Percentiles rank a stretch among this genome's conserved stretches.
These are phyloP conservation scores for Oostethus manadensis DNA, from an alignment of 2,113 vertebrate genomes.

Conservation along the genomic window DNA sequence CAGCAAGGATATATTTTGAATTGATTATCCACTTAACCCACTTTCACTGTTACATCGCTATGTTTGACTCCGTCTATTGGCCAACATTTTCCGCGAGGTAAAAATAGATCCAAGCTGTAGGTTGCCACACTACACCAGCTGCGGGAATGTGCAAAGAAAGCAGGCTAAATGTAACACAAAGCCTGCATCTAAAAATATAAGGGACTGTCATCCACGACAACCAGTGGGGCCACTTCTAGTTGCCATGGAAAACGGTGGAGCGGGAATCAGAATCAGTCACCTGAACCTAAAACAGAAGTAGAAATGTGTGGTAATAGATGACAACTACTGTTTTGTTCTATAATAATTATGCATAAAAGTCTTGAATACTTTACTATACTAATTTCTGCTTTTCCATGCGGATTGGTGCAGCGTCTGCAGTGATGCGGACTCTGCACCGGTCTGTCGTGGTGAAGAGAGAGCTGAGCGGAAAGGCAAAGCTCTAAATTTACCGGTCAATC, in stretches of 20 bases:
- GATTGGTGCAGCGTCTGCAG: no score
- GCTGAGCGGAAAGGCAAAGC: no score
- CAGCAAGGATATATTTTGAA: neutral
- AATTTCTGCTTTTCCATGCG: no score
- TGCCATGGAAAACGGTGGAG: conserved; percentile 47
- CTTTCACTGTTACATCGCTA: conserved; percentile 15
- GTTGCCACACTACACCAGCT: conserved; percentile 15
- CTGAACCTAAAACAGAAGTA: no score
- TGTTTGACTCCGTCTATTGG: conserved; percentile 13
- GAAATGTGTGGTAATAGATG: no score
- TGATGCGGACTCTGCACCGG: no score
- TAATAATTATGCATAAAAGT: no score
- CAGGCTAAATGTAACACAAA: conserved; percentile 39
- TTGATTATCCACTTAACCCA: neutral
- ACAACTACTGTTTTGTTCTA: no score
- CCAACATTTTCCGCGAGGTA: conserved; percentile 21
- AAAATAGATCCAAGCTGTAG: conserved; percentile 32
- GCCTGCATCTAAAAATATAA: conserved; percentile 46
- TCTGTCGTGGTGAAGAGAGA: no score
- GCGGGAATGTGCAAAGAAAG: neutral
- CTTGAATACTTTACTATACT: no score
- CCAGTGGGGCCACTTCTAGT: conserved; percentile 26
- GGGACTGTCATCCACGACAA: conserved; percentile 22
- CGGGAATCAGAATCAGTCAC: neutral
- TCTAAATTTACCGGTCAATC: no score